These are phyloP conservation scores for Drosophila simulans DNA, from an alignment of 1,140 invertebrate genomes.

Conservation along the genomic window DNA sequence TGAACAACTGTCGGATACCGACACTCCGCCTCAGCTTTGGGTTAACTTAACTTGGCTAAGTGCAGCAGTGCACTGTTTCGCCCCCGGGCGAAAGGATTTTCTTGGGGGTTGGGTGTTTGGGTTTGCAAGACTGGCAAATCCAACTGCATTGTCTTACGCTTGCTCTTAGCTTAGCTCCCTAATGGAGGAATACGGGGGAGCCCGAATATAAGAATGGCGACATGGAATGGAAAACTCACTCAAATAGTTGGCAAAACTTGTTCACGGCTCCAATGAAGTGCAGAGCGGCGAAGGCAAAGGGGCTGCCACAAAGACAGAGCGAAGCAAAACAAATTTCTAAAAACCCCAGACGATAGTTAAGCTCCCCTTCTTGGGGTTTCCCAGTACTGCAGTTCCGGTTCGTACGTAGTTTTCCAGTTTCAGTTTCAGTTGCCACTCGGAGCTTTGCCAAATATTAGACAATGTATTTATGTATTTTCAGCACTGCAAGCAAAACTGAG, in stretches of 20 bases:
- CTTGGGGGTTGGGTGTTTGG: no score
- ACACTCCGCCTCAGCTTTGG: constrained; percentile 13
- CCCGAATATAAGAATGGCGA: constrained; percentile 56
- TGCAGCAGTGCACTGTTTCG: constrained; percentile 29
- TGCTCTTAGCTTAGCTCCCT: constrained; percentile 57
- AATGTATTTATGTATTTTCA: constrained; percentile 72
- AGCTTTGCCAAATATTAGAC: constrained; percentile 67
- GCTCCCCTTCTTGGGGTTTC: constrained; percentile 27
- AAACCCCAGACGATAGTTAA: constrained; percentile 71
- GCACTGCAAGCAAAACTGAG: constrained; percentile 7
- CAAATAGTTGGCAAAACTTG: constrained; percentile 73
- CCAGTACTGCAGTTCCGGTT: constrained; percentile 20
- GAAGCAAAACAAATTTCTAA: constrained; percentile 58
- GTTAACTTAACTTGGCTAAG: constrained; percentile 46
- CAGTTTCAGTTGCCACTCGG: constrained; percentile 8
- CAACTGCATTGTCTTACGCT: constrained; percentile 72
- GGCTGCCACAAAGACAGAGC: constrained; percentile 5
- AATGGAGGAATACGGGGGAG: constrained; percentile 26
- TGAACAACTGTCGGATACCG: constrained; percentile 46
- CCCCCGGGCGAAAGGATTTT: neutral
- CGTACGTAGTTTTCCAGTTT: constrained; percentile 26
- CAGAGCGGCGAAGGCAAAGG: constrained; percentile 19
- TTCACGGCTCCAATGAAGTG: constrained; percentile 75
- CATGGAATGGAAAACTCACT: constrained; percentile 69
- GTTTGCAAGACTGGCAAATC: constrained; percentile 1